phyloP scores from a whole-genome alignment of 2,888 invertebrate genomes.

The Tineola bisselliella region DNA sequence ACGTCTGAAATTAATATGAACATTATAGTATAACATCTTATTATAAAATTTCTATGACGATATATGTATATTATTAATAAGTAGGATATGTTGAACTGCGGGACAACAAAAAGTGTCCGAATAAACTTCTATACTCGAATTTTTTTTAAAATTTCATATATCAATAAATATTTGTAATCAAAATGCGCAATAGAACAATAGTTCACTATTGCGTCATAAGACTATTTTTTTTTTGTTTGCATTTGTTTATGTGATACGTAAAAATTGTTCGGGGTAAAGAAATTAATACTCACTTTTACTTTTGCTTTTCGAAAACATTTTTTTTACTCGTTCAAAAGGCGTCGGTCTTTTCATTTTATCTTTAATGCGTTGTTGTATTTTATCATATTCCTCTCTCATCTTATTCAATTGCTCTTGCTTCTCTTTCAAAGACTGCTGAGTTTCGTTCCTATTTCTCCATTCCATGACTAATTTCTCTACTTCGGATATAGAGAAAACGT shows the following conservation, averaged over 20 bases:
- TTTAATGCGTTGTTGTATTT: conserved; percentile 81
- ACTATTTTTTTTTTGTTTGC: no score
- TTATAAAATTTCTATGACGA: no score
- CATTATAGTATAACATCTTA: conserved; percentile 18
- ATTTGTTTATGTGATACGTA: no score
- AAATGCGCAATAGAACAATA: no score
- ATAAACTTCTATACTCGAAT: no score
- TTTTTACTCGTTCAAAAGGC: conserved; percentile 81
- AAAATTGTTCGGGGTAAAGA: no score
- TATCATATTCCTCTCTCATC: conserved; percentile 84
- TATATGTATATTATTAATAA: no score
- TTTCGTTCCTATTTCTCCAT: conserved; percentile 88
- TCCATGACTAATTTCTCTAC: conserved; percentile 86
- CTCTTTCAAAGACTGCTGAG: conserved; percentile 85
- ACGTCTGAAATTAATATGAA: conserved; percentile 30
- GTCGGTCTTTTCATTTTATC: conserved; percentile 79
- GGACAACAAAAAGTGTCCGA: no score
- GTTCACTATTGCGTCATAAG: no score
- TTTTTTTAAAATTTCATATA: no score
- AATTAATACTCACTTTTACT: conserved; percentile 51
- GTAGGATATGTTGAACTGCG: no score
- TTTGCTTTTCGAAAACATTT: conserved; percentile 76
- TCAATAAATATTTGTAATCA: no score
- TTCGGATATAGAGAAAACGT: conserved; percentile 85
- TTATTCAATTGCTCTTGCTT: conserved; percentile 84